Evolutionary conservation across 2,113 vertebrate genomes (phyloP).

Genomic region (Phyllostomus discolor): DNA sequence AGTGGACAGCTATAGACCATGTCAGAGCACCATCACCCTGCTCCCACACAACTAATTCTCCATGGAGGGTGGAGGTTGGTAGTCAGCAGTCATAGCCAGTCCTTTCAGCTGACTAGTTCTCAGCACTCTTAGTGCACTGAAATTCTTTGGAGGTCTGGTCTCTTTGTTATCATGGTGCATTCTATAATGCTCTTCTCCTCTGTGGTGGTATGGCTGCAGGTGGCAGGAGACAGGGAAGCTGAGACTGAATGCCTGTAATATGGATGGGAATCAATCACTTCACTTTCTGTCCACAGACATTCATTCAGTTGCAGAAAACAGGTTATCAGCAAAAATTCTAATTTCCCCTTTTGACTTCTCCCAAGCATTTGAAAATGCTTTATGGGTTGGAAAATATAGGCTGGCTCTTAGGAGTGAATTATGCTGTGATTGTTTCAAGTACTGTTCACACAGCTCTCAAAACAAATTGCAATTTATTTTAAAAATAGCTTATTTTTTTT

Average conservation of each 20-base stretch:
- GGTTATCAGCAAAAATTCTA: not conserved
- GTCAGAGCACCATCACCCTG: too few species aligned
- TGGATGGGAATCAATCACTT: not conserved
- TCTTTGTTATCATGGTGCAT: not conserved
- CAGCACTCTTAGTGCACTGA: not conserved
- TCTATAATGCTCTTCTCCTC: not conserved
- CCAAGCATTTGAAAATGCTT: not conserved
- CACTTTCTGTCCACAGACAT: not conserved
- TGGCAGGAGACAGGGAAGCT: not conserved
- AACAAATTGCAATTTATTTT: not conserved
- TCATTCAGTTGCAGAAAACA: not conserved
- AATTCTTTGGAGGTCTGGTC: not conserved
- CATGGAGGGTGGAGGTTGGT: too few species aligned
- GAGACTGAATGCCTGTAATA: not conserved
- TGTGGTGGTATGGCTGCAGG: not conserved
- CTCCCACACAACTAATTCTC: too few species aligned
- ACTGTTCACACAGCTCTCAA: not conserved
- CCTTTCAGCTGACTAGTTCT: not conserved
- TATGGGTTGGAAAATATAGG: not conserved
- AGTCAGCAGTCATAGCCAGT: too few species aligned
- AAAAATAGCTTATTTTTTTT: not conserved
- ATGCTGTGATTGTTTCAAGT: not conserved
- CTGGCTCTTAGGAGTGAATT: not conserved
- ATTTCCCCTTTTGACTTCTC: not conserved
- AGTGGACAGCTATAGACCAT: too few species aligned